Conservation (phyloP, 2,113 vertebrate genomes). For the Xiphophorus couchianus region DNA sequence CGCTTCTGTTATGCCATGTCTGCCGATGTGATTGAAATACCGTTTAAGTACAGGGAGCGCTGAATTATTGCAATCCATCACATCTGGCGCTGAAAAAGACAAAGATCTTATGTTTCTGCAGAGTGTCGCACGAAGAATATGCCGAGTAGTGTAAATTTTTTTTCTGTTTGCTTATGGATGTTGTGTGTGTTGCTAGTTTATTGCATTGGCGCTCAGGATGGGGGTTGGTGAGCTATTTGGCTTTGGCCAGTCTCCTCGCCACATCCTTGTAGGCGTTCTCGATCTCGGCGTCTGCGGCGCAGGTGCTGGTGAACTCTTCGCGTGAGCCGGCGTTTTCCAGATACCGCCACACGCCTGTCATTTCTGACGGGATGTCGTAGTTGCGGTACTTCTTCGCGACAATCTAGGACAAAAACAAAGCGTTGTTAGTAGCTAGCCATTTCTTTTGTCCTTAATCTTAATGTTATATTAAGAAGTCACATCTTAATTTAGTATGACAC, state of each 20-base stretch:
- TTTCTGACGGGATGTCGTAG: constrained; percentile 89
- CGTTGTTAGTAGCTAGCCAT: not conserved
- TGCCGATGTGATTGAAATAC: constrained; percentile 27
- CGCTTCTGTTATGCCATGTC: constrained; percentile 24
- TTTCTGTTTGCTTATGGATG: not conserved
- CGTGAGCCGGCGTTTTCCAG: constrained; percentile 88
- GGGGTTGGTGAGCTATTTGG: constrained; percentile 71
- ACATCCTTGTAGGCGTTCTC: constrained; percentile 93
- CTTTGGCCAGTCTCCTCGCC: constrained; percentile 88
- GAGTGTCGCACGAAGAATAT: not conserved
- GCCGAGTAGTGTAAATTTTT: constrained; percentile 1
- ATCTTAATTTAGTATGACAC: not conserved
- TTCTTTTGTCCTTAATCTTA: not conserved
- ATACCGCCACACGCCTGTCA: constrained; percentile 92
- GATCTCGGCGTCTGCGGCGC: constrained; percentile 90
- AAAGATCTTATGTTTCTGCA: not conserved
- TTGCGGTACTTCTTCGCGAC: constrained; percentile 95
- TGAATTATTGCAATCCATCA: constrained; percentile 20
- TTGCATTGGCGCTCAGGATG: constrained; percentile 2
- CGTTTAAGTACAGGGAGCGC: not conserved
- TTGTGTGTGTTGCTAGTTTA: constrained; percentile 14
- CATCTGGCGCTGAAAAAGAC: constrained; percentile 13
- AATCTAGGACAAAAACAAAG: constrained; percentile 77
- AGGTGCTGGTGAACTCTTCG: constrained; percentile 97
- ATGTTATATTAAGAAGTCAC: not conserved